Evolutionary conservation across 2,888 invertebrate species (phyloP).

Genomic region (Drosophila merina): DNA sequence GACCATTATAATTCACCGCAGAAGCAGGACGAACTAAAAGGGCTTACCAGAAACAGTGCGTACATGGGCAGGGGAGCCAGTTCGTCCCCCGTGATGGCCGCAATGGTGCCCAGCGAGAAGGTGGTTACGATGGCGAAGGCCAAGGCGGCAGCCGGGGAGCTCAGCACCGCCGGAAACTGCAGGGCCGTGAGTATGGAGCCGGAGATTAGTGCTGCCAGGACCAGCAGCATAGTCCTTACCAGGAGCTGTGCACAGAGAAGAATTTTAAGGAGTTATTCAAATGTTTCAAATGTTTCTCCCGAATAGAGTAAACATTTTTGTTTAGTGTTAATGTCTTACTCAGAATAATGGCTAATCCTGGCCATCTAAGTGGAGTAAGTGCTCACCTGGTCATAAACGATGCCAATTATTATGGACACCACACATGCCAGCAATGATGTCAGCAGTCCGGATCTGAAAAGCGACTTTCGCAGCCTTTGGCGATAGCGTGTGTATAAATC

Average conservation of each 20-base stretch:
- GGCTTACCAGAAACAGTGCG: slow-evolving; percentile 88
- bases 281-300: too few species aligned
- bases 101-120: slow-evolving; percentile 82
- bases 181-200: slow-evolving; percentile 82
- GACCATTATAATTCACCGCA: slow-evolving; percentile 19
- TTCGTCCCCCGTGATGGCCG: slow-evolving; percentile 82
- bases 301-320: too few species aligned
- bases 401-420: slow-evolving; percentile 81
- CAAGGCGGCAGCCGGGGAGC: slow-evolving; percentile 83
- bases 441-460: slow-evolving; percentile 83
- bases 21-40: not conserved
- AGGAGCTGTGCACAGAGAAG: slow-evolving; percentile 54
- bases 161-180: slow-evolving; percentile 84
- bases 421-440: slow-evolving; percentile 83
- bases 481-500: slow-evolving; percentile 84
- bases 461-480: slow-evolving; percentile 84
- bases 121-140: slow-evolving; percentile 83
- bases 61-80: slow-evolving; percentile 87
- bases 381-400: slow-evolving; percentile 81
- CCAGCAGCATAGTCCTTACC: slow-evolving; percentile 77
- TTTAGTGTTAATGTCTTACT: not conserved
- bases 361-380: slow-evolving; percentile 18
- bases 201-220: slow-evolving; percentile 80
- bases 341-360: not conserved
- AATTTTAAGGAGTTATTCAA: not conserved